Evolutionary conservation across 1,140 invertebrate species (phyloP).

Genomic region (Drosophila bifasciata): DNA sequence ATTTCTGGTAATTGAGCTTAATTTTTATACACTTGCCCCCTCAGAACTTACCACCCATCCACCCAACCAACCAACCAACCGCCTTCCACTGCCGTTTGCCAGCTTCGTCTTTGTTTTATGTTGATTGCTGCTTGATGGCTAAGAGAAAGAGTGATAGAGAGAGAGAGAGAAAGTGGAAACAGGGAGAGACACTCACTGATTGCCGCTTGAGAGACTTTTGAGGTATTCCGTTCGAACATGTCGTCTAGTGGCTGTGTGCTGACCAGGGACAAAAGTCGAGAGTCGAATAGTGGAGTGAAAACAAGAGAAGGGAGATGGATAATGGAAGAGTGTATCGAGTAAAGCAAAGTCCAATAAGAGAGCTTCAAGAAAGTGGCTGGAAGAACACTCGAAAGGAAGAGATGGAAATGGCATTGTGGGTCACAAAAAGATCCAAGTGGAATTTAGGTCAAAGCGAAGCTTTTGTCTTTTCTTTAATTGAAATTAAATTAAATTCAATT

Average conservation of each 20-base stretch:
- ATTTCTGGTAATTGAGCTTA: constrained; percentile 82
- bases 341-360: no score
- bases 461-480: constrained; percentile 55
- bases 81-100: no score
- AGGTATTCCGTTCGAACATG: no score
- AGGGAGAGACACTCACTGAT: constrained; percentile 25
- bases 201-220: constrained; percentile 4
- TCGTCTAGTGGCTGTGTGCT: no score
- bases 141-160: constrained; percentile 12
- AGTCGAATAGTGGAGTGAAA: no score
- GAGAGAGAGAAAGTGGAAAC: background rate
- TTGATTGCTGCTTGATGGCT: constrained; percentile 76
- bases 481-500: constrained; percentile 66
- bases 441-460: background rate
- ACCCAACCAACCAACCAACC: no score
- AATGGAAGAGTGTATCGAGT: no score
- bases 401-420: no score
- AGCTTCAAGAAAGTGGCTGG: no score
- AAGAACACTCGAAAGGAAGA: background rate
- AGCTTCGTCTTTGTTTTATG: constrained; percentile 69
- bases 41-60: constrained; percentile 5
- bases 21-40: constrained; percentile 76
- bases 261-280: no score
- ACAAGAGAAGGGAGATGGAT: no score
- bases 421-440: no score